These are phyloP conservation scores for Discoglossus pictus DNA, from an alignment of 2,797 vertebrate genomes.

Conservation along the genomic window DNA sequence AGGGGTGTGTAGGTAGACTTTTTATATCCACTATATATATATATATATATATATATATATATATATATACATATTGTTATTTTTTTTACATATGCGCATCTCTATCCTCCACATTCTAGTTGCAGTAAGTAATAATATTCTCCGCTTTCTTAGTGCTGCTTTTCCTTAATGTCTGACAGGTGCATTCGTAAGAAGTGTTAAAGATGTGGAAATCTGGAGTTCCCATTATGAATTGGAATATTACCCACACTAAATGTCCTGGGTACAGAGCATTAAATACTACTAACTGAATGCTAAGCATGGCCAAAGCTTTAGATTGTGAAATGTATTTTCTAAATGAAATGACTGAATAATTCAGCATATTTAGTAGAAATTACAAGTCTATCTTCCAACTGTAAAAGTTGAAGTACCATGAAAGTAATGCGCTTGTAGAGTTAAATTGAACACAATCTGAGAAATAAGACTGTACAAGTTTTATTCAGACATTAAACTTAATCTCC, in stretches of 20 bases:
- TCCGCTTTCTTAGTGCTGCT: too few species aligned
- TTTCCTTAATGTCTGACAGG: too few species aligned
- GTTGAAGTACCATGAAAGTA: slow-evolving; percentile 34
- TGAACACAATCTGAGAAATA: slow-evolving; percentile 38
- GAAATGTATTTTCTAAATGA: slow-evolving; percentile 35
- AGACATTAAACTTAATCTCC: slow-evolving; percentile 36
- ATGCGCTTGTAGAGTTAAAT: slow-evolving; percentile 49
- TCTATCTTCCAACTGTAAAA: slow-evolving; percentile 44
- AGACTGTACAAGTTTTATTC: slow-evolving; percentile 38
- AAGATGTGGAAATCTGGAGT: not conserved
- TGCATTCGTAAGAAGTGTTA: too few species aligned
- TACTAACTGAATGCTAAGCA: slow-evolving; percentile 29
- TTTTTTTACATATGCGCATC: too few species aligned
- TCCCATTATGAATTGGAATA: slow-evolving; percentile 14
- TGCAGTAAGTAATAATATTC: too few species aligned
- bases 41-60: too few species aligned
- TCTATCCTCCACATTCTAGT: too few species aligned
- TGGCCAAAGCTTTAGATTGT: slow-evolving; percentile 7
- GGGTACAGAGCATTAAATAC: slow-evolving; percentile 38
- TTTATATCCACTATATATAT: too few species aligned
- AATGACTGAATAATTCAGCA: slow-evolving; percentile 47
- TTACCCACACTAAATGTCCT: slow-evolving; percentile 11
- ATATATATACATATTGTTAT: too few species aligned
- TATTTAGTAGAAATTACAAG: slow-evolving; percentile 43
- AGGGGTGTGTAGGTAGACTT: too few species aligned